Evolutionary conservation across 2,113 vertebrate species (phyloP).

Genomic region (Alexandromys fortis): DNA sequence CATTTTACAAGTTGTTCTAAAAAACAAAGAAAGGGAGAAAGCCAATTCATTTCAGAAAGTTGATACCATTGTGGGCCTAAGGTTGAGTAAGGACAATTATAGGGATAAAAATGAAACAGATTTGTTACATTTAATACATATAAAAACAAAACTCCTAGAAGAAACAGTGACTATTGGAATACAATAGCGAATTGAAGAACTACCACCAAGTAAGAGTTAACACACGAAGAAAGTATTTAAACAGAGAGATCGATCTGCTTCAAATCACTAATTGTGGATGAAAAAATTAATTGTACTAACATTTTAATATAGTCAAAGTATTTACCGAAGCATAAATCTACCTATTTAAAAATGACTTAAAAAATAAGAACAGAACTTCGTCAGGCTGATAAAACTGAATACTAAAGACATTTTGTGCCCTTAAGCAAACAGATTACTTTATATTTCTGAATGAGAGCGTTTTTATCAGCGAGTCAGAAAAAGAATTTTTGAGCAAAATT

Average conservation of each 20-base stretch:
- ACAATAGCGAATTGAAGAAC: neutral
- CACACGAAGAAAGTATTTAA: slow-evolving; percentile 12
- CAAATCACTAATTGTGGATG: slow-evolving; percentile 14
- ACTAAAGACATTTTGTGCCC: slow-evolving; percentile 10
- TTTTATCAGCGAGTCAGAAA: slow-evolving; percentile 44
- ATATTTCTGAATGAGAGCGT: neutral
- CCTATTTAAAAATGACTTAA: slow-evolving; percentile 54
- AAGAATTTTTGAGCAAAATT: slow-evolving; percentile 34
- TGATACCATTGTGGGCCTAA: neutral
- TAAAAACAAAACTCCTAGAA: slow-evolving; percentile 15
- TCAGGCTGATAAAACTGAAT: neutral
- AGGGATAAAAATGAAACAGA: neutral
- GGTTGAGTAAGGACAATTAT: neutral
- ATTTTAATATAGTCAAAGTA: slow-evolving; percentile 40
- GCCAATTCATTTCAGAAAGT: neutral
- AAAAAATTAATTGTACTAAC: slow-evolving; percentile 12
- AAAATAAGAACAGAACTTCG: slow-evolving; percentile 3
- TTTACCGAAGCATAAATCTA: slow-evolving; percentile 38
- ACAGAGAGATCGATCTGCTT: neutral
- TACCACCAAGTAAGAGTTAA: neutral
- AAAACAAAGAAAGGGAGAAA: slow-evolving; percentile 16
- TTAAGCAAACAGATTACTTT: neutral
- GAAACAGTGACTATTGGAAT: slow-evolving; percentile 11
- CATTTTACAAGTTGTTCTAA: neutral
- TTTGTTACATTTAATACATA: neutral